phyloP scores from a whole-genome alignment of 2,113 vertebrate species.

The Sardina pilchardus region DNA sequence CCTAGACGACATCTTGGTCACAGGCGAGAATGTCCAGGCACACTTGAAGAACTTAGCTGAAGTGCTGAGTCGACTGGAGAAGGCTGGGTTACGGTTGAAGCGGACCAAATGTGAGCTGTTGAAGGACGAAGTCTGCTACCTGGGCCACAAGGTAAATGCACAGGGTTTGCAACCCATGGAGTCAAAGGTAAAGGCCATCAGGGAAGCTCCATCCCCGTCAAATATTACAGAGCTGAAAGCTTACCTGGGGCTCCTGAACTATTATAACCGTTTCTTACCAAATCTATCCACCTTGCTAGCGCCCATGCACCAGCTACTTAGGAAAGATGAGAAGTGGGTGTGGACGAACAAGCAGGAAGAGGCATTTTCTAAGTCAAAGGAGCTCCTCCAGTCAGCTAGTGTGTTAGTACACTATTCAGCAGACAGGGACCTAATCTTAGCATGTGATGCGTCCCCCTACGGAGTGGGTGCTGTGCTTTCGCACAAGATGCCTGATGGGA shows the following conservation, averaged over 20 bases:
- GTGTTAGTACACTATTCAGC: too few relatives aligned
- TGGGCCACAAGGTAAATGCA: background rate
- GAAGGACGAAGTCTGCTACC: too few relatives aligned
- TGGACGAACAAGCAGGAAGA: slow-evolving; percentile 16
- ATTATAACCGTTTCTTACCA: slow-evolving; percentile 29
- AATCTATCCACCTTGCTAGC: slow-evolving; percentile 10
- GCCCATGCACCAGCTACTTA: slow-evolving; percentile 29
- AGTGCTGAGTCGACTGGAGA: background rate
- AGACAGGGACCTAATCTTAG: too few relatives aligned
- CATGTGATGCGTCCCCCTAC: too few relatives aligned
- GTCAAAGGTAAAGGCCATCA: slow-evolving; percentile 23
- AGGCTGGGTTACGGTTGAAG: background rate
- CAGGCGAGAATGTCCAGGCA: background rate
- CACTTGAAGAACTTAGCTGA: slow-evolving; percentile 13
- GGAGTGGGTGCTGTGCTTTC: too few relatives aligned
- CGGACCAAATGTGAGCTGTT: too few relatives aligned
- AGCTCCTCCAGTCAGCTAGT: too few relatives aligned
- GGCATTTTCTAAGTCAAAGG: background rate
- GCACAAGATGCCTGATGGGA: too few relatives aligned
- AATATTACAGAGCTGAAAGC: slow-evolving; percentile 30
- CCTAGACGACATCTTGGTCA: slow-evolving; percentile 40
- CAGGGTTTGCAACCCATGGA: slow-evolving; percentile 17
- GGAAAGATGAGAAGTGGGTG: slow-evolving; percentile 18
- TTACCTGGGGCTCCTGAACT: slow-evolving; percentile 34
- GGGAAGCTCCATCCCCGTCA: slow-evolving; percentile 20